Evolutionary conservation across 1,140 invertebrate species (phyloP).

Genomic region (Venustaconcha ellipsiformis): DNA sequence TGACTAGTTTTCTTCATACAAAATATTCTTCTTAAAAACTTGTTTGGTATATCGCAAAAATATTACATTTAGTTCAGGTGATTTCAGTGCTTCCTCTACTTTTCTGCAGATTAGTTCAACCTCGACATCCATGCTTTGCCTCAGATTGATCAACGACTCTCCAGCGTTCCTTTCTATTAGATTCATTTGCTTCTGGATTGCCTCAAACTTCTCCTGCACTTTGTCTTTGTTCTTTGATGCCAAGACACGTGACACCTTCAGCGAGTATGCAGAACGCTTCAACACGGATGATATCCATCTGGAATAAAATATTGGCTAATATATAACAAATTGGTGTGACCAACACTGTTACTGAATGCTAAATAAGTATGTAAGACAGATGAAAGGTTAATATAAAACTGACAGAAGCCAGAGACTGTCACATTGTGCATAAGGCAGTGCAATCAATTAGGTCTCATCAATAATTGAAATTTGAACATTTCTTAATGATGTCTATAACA

Average conservation of each 20-base stretch:
- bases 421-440: no score
- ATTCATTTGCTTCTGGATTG: constrained; percentile 4
- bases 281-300: constrained; percentile 26
- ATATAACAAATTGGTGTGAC: neutral
- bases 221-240: constrained; percentile 28
- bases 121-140: constrained; percentile 10
- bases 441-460: no score
- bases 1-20: no score
- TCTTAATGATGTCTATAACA: no score
- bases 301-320: neutral
- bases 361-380: no score
- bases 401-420: no score
- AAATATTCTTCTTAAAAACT: no score
- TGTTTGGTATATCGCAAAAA: no score
- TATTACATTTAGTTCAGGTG: neutral
- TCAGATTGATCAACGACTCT: constrained; percentile 14
- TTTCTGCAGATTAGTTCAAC: constrained; percentile 7
- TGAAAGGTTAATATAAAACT: no score
- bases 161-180: constrained; percentile 19
- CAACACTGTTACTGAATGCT: no score
- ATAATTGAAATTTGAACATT: no score
- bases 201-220: constrained; percentile 12
- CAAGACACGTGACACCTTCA: constrained; percentile 29
- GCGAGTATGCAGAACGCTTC: constrained; percentile 12
- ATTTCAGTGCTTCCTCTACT: constrained; percentile 15